Evolutionary conservation across 2,888 invertebrate species (phyloP).

Genomic region (Tryphoninae sp.): DNA sequence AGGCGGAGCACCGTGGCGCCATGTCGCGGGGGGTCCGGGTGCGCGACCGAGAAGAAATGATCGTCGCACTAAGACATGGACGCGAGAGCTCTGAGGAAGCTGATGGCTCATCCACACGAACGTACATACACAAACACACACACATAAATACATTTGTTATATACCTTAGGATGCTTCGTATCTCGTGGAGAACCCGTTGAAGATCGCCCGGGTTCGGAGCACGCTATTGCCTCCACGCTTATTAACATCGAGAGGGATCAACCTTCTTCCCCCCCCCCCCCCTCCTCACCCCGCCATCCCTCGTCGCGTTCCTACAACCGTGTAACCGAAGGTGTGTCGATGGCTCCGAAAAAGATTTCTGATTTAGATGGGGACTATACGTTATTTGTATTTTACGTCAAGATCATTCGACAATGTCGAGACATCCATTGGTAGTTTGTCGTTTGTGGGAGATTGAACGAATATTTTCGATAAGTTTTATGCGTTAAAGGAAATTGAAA

Average conservation of each 20-base stretch:
- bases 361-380: slow-evolving; percentile 79
- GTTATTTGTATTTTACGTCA: slow-evolving; percentile 34
- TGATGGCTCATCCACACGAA: slow-evolving; percentile 58
- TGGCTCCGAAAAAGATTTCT: slow-evolving; percentile 76
- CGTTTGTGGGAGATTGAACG: too few species aligned
- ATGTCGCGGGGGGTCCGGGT: slow-evolving; percentile 80
- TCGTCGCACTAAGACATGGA: slow-evolving; percentile 62
- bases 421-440: not conserved
- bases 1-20: slow-evolving; percentile 81
- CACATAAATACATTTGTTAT: slow-evolving; percentile 1
- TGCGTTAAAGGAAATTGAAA: too few species aligned
- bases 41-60: slow-evolving; percentile 64
- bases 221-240: slow-evolving; percentile 64
- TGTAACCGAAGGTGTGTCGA: slow-evolving; percentile 77
- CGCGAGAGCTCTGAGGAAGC: slow-evolving; percentile 66
- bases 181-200: slow-evolving; percentile 16
- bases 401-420: slow-evolving; percentile 24
- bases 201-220: slow-evolving; percentile 55
- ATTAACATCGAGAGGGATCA: slow-evolving; percentile 61
- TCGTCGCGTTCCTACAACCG: slow-evolving; percentile 65
- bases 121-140: slow-evolving; percentile 28
- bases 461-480: too few species aligned
- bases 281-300: not conserved
- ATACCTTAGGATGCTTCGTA: slow-evolving; percentile 33
- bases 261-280: not conserved